These are phyloP conservation scores for Microtus pennsylvanicus DNA, from an alignment of 2,113 vertebrate genomes.

Conservation along the genomic window DNA sequence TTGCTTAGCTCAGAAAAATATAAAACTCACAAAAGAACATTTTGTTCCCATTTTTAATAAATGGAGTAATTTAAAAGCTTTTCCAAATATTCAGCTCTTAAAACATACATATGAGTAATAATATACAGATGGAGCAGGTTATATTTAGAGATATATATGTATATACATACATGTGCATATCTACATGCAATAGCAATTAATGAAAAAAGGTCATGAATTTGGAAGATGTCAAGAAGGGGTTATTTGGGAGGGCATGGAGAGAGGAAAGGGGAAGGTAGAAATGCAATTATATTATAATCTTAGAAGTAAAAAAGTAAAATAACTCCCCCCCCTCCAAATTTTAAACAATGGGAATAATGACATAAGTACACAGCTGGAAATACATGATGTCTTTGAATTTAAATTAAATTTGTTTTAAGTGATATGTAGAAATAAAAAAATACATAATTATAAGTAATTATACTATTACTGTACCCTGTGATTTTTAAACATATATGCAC, in stretches of 20 bases:
- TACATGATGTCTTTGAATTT: not conserved
- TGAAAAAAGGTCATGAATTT: not conserved
- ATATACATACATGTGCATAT: not conserved
- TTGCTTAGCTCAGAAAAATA: not conserved
- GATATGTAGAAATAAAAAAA: not conserved
- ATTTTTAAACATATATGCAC: too few relatives aligned
- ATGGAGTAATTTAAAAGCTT: not conserved
- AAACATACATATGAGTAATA: not conserved
- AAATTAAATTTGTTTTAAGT: not conserved
- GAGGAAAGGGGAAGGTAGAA: not conserved
- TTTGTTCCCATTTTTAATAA: conserved; percentile 29
- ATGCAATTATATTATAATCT: not conserved
- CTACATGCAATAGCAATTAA: not conserved
- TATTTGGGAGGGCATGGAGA: not conserved
- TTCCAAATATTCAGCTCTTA: not conserved
- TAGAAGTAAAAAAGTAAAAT: not conserved
- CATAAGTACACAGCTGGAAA: not conserved
- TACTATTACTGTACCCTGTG: not conserved
- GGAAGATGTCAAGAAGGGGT: not conserved
- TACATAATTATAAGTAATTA: too few relatives aligned
- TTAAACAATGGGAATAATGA: not conserved
- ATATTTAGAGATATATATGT: not conserved
- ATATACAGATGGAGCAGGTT: not conserved
- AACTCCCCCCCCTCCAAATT: not conserved
- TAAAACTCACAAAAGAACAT: not conserved